Evolutionary conservation across 2,888 invertebrate genomes (phyloP).

Genomic region (Lepeophtheirus nordmannii): DNA sequence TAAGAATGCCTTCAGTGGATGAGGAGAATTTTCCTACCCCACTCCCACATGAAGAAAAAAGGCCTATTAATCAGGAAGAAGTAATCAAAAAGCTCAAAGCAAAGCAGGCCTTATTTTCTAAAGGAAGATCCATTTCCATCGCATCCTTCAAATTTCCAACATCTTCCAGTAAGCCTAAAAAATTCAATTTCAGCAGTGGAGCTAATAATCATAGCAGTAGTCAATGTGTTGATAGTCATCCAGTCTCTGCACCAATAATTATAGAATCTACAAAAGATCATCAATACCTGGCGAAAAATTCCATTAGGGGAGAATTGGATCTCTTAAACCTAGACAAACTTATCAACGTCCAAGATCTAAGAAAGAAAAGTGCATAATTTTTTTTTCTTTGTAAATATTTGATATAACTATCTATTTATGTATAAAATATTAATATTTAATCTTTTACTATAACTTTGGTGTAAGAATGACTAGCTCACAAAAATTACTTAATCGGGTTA

Average conservation of each 20-base stretch:
- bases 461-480: too few species aligned
- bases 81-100: conserved; percentile 19
- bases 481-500: too few species aligned
- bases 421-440: too few species aligned
- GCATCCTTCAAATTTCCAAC: conserved; percentile 15
- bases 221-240: neutral
- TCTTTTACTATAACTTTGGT: too few species aligned
- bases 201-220: neutral
- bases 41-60: neutral
- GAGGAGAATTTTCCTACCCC: neutral
- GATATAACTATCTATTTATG: too few species aligned
- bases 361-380: conserved; percentile 3
- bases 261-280: neutral
- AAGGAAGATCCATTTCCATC: conserved; percentile 18
- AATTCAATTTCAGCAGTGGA: neutral
- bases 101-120: conserved; percentile 21
- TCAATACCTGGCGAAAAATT: neutral
- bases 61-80: neutral
- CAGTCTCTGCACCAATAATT: neutral
- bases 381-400: too few species aligned
- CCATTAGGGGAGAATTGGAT: conserved; percentile 18
- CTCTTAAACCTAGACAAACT: conserved; percentile 13
- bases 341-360: conserved; percentile 17
- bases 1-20: conserved; percentile 5
- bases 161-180: neutral